phyloP scores from a whole-genome alignment of 2,113 vertebrate species.

The Rhodinocichla rosea region DNA sequence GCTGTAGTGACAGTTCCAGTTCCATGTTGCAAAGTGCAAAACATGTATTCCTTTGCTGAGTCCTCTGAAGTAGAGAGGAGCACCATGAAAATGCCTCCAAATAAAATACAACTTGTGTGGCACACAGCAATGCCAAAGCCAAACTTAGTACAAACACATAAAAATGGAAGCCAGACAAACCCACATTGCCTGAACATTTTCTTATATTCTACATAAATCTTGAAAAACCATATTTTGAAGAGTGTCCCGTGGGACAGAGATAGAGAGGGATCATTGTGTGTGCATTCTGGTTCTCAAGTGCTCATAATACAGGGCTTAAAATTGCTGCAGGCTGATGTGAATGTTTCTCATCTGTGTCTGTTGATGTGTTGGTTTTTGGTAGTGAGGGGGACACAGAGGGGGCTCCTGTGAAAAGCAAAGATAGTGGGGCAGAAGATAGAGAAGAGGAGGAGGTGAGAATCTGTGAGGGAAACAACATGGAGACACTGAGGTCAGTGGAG shows the following conservation, averaged over 20 bases:
- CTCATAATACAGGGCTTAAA: neutral
- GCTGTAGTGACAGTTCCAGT: neutral
- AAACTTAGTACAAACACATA: neutral
- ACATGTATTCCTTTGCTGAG: neutral
- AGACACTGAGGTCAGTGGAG: neutral
- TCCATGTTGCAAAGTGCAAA: neutral
- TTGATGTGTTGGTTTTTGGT: neutral
- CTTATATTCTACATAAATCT: neutral
- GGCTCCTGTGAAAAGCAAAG: neutral
- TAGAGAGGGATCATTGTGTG: neutral
- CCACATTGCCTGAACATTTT: neutral
- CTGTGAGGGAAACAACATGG: neutral
- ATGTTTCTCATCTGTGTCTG: neutral
- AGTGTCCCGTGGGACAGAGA: neutral
- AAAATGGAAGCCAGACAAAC: neutral
- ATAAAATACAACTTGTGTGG: neutral
- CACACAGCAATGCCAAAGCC: neutral
- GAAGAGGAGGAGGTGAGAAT: neutral
- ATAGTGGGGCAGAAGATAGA: neutral
- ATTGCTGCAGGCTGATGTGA: neutral
- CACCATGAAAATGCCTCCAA: neutral
- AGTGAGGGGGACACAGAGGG: rapidly evolving
- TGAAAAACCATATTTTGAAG: neutral
- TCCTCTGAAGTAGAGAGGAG: neutral
- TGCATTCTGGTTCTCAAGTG: neutral